A percentile compares a stretch with the other conserved stretches of the same genome.
Conservation (phyloP, 2,888 invertebrate genomes). For the Hylaea fasciaria region DNA sequence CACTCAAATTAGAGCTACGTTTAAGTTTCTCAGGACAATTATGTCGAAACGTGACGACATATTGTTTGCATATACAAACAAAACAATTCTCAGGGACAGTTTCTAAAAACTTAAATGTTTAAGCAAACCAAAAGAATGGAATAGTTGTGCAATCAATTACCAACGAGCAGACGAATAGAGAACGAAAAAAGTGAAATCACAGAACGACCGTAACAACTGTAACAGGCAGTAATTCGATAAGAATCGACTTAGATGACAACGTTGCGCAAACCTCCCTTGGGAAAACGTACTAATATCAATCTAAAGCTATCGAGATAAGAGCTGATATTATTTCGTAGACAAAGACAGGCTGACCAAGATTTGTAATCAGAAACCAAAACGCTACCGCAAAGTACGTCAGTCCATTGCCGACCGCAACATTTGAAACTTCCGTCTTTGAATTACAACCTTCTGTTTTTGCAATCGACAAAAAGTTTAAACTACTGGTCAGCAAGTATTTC, state of each 20-base stretch:
- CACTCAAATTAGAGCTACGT: slow-evolving; percentile 16
- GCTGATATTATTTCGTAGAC: slow-evolving; percentile 18
- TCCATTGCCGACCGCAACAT: slow-evolving; percentile 36
- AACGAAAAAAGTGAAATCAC: slow-evolving; percentile 52
- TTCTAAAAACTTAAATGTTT: slow-evolving; percentile 27
- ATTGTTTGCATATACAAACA: slow-evolving; percentile 35
- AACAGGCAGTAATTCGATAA: slow-evolving; percentile 54
- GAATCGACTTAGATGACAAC: slow-evolving; percentile 44
- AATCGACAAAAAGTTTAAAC: slow-evolving; percentile 29
- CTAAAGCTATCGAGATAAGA: slow-evolving; percentile 26
- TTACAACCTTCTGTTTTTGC: slow-evolving; percentile 32
- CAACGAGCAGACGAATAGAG: slow-evolving; percentile 43
- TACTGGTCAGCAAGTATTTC: slow-evolving; percentile 38
- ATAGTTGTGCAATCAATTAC: slow-evolving; percentile 45
- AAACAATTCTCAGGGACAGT: slow-evolving; percentile 32
- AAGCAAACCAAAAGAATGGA: slow-evolving; percentile 34
- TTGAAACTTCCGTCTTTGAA: slow-evolving; percentile 36
- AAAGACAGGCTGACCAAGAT: slow-evolving; percentile 23
- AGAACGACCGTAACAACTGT: slow-evolving; percentile 47
- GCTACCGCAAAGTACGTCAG: slow-evolving; percentile 36
- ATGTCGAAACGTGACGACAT: slow-evolving; percentile 18
- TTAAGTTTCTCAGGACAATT: slow-evolving; percentile 29
- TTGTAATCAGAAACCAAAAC: slow-evolving; percentile 35
- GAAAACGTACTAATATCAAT: slow-evolving; percentile 30
- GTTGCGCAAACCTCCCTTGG: slow-evolving; percentile 21